phyloP scores from a whole-genome alignment of 2,888 invertebrate species.

The Pterobdella sp. region DNA sequence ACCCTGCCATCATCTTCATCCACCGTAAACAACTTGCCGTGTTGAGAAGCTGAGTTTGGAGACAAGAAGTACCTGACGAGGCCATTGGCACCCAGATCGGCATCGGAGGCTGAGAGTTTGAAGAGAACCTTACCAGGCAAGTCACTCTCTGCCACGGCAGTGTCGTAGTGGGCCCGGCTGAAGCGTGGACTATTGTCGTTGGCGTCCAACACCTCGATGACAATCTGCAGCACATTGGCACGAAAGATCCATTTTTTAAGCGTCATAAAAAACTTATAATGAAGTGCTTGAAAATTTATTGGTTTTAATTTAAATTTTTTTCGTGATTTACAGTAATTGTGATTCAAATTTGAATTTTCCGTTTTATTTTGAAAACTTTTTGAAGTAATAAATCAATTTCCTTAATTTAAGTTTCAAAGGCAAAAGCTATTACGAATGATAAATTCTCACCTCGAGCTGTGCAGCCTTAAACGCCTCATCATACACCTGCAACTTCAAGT shows the following conservation, averaged over 20 bases:
- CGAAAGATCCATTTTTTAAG: too few relatives aligned
- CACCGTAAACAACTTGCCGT: slow-evolving; percentile 17
- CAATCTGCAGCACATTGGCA: slow-evolving; percentile 25
- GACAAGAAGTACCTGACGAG: slow-evolving; percentile 36
- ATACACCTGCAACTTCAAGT: slow-evolving; percentile 32
- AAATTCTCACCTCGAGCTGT: background rate
- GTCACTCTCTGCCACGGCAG: slow-evolving; percentile 60
- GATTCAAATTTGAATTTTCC: background rate
- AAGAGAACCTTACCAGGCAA: slow-evolving; percentile 31
- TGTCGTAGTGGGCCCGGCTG: slow-evolving; percentile 15
- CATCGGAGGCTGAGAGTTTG: slow-evolving; percentile 37
- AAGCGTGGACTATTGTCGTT: slow-evolving; percentile 34
- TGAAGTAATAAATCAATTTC: background rate
- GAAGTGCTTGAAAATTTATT: background rate
- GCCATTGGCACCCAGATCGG: slow-evolving; percentile 36
- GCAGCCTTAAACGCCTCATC: slow-evolving; percentile 29
- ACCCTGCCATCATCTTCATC: background rate
- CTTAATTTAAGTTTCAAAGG: background rate
- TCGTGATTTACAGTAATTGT: background rate
- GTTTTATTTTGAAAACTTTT: background rate
- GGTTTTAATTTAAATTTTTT: background rate
- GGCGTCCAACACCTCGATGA: slow-evolving; percentile 31
- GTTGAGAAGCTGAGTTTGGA: background rate
- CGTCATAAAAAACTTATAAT: too few relatives aligned
- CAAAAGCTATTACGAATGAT: background rate